phyloP scores from a whole-genome alignment of 2,888 invertebrate species.

The Bimastos eiseni region DNA sequence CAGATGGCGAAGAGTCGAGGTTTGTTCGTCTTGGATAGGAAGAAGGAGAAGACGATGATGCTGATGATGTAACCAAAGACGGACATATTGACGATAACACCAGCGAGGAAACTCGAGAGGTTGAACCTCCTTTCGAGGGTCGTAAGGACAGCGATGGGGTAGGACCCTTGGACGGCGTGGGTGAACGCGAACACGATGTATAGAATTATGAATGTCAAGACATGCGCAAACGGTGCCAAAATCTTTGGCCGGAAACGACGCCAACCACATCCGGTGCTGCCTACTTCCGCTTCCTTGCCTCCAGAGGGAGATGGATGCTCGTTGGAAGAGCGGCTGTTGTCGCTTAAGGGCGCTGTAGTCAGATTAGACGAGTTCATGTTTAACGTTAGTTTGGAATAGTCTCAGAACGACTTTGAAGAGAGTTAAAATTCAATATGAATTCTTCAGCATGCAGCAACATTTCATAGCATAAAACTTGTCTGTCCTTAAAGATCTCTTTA shows the following conservation, averaged over 20 bases:
- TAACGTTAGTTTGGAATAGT: background rate
- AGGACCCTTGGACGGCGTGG: constrained; percentile 30
- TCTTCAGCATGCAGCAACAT: too few species aligned
- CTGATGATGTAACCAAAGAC: constrained; percentile 28
- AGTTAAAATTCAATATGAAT: too few species aligned
- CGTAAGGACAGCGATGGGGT: constrained; percentile 31
- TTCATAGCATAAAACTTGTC: too few species aligned
- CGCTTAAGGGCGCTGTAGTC: background rate
- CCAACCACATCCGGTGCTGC: background rate
- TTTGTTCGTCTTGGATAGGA: constrained; percentile 22
- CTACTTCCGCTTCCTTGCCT: background rate
- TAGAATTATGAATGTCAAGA: constrained; percentile 31
- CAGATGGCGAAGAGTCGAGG: constrained; percentile 33
- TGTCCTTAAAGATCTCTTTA: too few species aligned
- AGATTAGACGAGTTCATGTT: background rate
- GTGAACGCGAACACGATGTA: constrained; percentile 33
- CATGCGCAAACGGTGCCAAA: background rate
- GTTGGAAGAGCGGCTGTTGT: background rate
- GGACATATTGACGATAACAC: constrained; percentile 31
- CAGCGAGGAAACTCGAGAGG: constrained; percentile 30
- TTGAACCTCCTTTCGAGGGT: constrained; percentile 33
- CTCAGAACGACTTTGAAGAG: background rate
- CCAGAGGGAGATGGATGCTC: background rate
- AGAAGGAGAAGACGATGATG: constrained; percentile 31
- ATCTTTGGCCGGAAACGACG: background rate